Conservation (phyloP, 2,888 invertebrate genomes). For the Adelognathus sp. region DNA sequence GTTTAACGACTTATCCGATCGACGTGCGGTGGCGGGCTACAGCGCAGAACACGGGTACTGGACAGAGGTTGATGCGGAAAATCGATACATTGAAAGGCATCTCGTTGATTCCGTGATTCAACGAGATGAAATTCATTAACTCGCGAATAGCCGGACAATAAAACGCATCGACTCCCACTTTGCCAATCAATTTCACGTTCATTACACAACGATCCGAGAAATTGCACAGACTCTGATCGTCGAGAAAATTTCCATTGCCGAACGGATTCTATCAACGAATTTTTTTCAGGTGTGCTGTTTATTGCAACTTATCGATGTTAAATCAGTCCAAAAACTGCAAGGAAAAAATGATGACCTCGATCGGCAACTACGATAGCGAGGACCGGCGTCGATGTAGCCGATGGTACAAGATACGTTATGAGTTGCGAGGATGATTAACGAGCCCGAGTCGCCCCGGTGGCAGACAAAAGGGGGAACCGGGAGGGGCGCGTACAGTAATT, state of each 20-base stretch:
- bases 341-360: not conserved
- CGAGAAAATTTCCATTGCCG: not conserved
- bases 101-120: not conserved
- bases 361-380: not conserved
- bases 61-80: not conserved
- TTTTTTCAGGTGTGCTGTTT: not conserved
- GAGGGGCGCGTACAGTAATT: conserved; percentile 9
- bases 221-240: too few species aligned
- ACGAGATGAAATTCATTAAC: not conserved
- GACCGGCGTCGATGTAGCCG: not conserved
- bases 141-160: too few species aligned
- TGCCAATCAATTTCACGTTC: too few species aligned
- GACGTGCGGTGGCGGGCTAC: not conserved
- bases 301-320: not conserved
- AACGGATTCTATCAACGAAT: not conserved
- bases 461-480: not conserved
- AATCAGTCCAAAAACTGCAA: not conserved
- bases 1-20: conserved; percentile 35
- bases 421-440: conserved; percentile 21
- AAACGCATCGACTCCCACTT: too few species aligned
- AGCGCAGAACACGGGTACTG: not conserved
- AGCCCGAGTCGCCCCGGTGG: not conserved
- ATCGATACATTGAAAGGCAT: not conserved
- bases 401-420: not conserved
- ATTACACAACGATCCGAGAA: too few species aligned